Evolutionary conservation across 2,888 invertebrate species (phyloP).

Genomic region (Dynastes grantii): DNA sequence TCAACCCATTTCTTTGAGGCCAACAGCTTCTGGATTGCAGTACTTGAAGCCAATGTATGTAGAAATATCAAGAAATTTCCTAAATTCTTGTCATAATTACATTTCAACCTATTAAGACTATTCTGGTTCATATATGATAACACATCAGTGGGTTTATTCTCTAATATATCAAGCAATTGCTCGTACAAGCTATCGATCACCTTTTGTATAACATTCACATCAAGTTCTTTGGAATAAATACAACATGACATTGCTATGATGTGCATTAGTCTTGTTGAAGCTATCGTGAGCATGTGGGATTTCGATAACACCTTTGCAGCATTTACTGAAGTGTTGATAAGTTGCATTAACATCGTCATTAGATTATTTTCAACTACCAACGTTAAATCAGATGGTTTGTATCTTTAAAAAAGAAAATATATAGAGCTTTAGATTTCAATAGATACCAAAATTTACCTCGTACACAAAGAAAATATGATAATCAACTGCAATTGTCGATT

Average conservation of each 20-base stretch:
- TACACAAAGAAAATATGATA: slow-evolving; percentile 74
- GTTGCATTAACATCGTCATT: slow-evolving; percentile 69
- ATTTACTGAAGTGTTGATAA: slow-evolving; percentile 58
- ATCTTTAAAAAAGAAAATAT: slow-evolving; percentile 57
- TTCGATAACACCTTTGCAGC: slow-evolving; percentile 59
- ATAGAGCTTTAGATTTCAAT: neutral
- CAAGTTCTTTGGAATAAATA: slow-evolving; percentile 72
- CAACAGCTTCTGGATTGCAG: slow-evolving; percentile 70
- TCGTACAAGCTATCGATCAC: slow-evolving; percentile 73
- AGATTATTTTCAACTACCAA: slow-evolving; percentile 74
- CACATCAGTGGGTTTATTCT: slow-evolving; percentile 54
- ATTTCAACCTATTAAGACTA: slow-evolving; percentile 54
- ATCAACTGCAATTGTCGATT: slow-evolving; percentile 71
- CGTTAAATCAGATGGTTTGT: slow-evolving; percentile 73
- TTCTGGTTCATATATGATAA: slow-evolving; percentile 54
- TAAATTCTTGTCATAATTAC: slow-evolving; percentile 69
- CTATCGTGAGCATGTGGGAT: slow-evolving; percentile 68
- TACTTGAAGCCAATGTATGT: slow-evolving; percentile 71
- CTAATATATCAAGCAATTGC: slow-evolving; percentile 67
- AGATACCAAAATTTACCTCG: slow-evolving; percentile 60
- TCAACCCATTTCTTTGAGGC: slow-evolving; percentile 73
- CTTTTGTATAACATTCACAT: slow-evolving; percentile 70
- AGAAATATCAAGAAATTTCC: slow-evolving; percentile 75
- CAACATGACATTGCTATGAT: slow-evolving; percentile 74
- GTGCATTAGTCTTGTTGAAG: slow-evolving; percentile 73